These are phyloP conservation scores for Oryzias woworae DNA, from an alignment of 2,113 vertebrate genomes.

Conservation along the genomic window DNA sequence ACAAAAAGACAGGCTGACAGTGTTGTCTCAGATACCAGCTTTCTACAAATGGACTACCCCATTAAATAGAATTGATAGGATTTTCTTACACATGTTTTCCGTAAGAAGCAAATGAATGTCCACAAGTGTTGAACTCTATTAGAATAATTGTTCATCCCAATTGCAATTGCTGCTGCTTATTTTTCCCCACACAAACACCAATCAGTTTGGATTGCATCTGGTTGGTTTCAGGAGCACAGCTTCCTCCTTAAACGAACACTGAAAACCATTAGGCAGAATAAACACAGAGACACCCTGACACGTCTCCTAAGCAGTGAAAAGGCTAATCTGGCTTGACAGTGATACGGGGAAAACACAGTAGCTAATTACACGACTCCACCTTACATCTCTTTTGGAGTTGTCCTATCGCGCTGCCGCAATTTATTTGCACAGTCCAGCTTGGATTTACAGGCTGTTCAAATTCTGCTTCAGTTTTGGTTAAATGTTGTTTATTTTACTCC, in stretches of 20 bases:
- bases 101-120: slow-evolving; percentile 51
- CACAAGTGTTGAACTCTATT: slow-evolving; percentile 39
- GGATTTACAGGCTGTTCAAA: slow-evolving; percentile 30
- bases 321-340: slow-evolving; percentile 67
- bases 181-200: slow-evolving; percentile 24
- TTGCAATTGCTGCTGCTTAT: slow-evolving; percentile 40
- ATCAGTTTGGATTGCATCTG: slow-evolving; percentile 39
- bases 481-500: slow-evolving; percentile 60
- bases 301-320: slow-evolving; percentile 55
- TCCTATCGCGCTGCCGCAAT: slow-evolving; percentile 37
- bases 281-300: slow-evolving; percentile 64
- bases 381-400: slow-evolving; percentile 33
- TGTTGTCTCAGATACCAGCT: slow-evolving; percentile 80
- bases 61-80: slow-evolving; percentile 1
- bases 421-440: slow-evolving; percentile 50
- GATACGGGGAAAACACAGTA: slow-evolving; percentile 48
- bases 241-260: slow-evolving; percentile 59
- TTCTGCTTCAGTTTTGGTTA: slow-evolving; percentile 41
- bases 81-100: slow-evolving; percentile 17
- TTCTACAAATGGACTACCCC: slow-evolving; percentile 25
- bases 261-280: slow-evolving; percentile 64
- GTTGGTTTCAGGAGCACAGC: slow-evolving; percentile 45
- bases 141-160: slow-evolving; percentile 47
- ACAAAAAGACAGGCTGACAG: slow-evolving; percentile 62
- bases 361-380: slow-evolving; percentile 66